Base-by-base conservation (phyloP, 2,888 invertebrate genomes). In the Netelia melanura region DNA sequence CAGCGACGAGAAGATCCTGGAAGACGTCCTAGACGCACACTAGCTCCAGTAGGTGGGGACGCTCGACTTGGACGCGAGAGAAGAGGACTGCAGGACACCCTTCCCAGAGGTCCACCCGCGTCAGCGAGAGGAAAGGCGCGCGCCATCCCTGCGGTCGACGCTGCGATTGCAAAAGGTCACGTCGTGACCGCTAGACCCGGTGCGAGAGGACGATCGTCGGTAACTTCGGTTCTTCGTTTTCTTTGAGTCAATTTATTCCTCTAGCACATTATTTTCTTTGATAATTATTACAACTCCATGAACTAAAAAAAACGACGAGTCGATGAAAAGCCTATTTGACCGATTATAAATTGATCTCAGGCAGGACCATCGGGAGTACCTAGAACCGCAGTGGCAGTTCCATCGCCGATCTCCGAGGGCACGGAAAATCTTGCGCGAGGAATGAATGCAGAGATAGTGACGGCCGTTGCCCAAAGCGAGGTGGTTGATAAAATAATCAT, bases 391-490 rank as follows among this genome's bases (percentile, higher is more conserved):
- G 21, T 64, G 1, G 84, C 75, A 5, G 2, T 78, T 0, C 81
- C 56, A 0, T 74, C 86, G 23, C 67, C 83, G 10, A 44, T 91
- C 21, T 68, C 90, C 1, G 87, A 84, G 21, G 89, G 86, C n/a
- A 90, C 91, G 5, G 76, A 61, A 10, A 87, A 91, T 58, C 82
- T 91, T 8, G 92, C 92, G 0, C 87, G 79, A 54, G 70, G 87
- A 3, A 90, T 91, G 88, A 88, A 91, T 64, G 92, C 92, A 0
- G 90, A 92, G 9, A 81, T 92, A 21, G 78, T 91, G 3, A 90
- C 89, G 23, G 92, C 92, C 0, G 90, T 90, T 14, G 89, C 90
- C 0, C 81, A 92, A 21, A 88, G 88, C 38, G 85, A 87, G 83
- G 80, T 0, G 83, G 83, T 8, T 89, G 89, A 89, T 21, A 90